Evolutionary conservation across 2,797 vertebrate species (phyloP).

Genomic region (Mycteria americana): DNA sequence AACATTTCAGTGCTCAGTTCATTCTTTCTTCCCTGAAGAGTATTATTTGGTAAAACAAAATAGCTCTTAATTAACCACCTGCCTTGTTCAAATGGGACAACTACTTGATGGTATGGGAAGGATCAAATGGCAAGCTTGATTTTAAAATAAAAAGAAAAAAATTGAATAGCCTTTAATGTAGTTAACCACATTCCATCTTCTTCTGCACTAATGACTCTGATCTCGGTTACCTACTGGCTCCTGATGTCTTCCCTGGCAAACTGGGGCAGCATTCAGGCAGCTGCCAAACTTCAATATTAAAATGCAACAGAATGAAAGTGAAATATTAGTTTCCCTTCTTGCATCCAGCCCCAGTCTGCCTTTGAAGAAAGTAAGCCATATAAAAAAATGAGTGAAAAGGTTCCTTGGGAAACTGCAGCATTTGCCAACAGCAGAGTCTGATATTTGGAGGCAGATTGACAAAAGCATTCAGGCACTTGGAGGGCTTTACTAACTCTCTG

Average conservation of each 20-base stretch:
- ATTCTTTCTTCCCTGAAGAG: background rate
- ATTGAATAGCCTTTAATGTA: background rate
- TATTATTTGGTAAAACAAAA: constrained; percentile 10
- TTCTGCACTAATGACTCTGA: background rate
- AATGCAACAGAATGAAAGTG: constrained; percentile 1
- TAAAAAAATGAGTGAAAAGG: constrained; percentile 40
- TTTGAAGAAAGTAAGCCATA: constrained; percentile 25
- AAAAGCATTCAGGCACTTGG: background rate
- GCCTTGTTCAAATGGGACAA: background rate
- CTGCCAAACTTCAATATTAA: background rate
- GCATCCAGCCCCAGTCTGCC: background rate
- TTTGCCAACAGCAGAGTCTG: background rate
- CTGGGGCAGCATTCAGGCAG: background rate
- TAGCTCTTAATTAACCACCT: constrained; percentile 36
- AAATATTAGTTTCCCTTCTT: constrained; percentile 29
- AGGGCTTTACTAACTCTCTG: background rate
- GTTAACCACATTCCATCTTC: background rate
- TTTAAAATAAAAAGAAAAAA: background rate
- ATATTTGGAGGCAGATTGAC: background rate
- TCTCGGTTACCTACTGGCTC: background rate
- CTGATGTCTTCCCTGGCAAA: constrained; percentile 4
- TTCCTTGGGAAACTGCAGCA: constrained; percentile 10
- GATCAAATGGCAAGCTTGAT: background rate
- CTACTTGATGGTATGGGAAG: background rate
- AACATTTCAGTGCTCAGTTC: background rate